Evolutionary conservation across 2,113 vertebrate genomes (phyloP).

Genomic region (Ceyx melanurus): DNA sequence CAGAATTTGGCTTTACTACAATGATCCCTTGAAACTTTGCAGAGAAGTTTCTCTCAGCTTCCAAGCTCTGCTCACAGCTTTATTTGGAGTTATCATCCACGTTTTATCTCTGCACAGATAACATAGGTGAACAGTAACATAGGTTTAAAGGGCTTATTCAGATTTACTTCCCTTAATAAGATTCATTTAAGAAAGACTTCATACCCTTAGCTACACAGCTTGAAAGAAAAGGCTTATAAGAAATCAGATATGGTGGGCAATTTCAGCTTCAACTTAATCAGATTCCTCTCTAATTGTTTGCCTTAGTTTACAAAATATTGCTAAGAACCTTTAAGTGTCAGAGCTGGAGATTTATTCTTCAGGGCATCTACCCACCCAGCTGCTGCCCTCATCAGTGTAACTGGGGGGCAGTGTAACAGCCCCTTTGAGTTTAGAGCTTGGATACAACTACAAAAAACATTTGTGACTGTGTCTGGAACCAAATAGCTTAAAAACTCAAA

Average conservation of each 20-base stretch:
- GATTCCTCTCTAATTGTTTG: background rate
- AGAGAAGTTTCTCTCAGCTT: background rate
- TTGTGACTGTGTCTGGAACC: background rate
- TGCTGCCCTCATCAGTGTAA: background rate
- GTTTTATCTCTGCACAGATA: background rate
- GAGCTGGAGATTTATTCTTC: background rate
- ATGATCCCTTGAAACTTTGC: slow-evolving; percentile 12
- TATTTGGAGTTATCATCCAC: background rate
- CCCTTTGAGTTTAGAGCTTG: background rate
- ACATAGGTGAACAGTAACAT: background rate
- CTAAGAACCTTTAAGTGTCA: background rate
- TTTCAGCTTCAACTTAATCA: background rate
- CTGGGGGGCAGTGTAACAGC: no score
- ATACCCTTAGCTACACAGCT: background rate
- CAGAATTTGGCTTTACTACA: background rate
- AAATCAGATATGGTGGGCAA: background rate
- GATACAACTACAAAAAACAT: background rate
- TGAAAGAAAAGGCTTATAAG: background rate
- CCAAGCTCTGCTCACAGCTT: background rate
- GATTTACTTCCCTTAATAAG: background rate
- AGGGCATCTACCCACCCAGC: background rate
- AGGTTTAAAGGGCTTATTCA: background rate
- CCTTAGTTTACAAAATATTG: background rate
- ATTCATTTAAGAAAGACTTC: background rate
- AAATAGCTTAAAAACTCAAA: background rate